Base-by-base conservation (phyloP, 64 coral and sea anemone species). In the Hydrozoanthus tunicans region DNA sequence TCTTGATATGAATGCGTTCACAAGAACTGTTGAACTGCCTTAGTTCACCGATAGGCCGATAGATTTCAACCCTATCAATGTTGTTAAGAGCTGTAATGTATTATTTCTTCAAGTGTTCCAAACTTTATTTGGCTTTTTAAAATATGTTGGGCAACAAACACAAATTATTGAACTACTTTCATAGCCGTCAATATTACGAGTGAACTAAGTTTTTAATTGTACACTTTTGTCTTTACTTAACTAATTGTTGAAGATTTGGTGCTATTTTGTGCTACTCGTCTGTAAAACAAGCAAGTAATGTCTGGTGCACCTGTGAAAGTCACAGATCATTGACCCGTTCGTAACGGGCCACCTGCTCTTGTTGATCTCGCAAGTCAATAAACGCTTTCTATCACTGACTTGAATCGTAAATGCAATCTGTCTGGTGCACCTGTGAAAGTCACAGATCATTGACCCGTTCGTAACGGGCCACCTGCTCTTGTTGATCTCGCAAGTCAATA, bases 261-360 rank as follows among this genome's bases (percentile, higher is more conserved):
- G n/a, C 23, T 5, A 26, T 32, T 51, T 74, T 24, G 26, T 32
- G 9, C 13, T 64, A 64, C 7, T 11, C 71, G 7, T 14, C 71
- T 24, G 71, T 17, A 27, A 10, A 11, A 4, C 0, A 10, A 10
- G 3, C 51, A 8, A 43, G 32, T 43, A 0, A 43, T 32, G 71
- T 32, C 71, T 74, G 71, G 71, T 74, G 7, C 71, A 74, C 71
- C 71, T 43, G 71, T 74, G 71, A 11, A 51, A 11, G 71, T 74
- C 71, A 74, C 71, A 32, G 71, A 74, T 74, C 71, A 74, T 74
- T 51, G 71, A 11, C 26, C 10, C 8, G 7, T 32, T 32, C 26
- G 13, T 32, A 74, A 1, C 71, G 51, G 27, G 27, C 71, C 71
- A 74, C 71, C 71, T 12, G 71, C 10, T 74, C 27, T 12, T 74